Evolutionary conservation across 2,888 invertebrate genomes (phyloP).

Genomic region (Lepetodrilus schrolli): DNA sequence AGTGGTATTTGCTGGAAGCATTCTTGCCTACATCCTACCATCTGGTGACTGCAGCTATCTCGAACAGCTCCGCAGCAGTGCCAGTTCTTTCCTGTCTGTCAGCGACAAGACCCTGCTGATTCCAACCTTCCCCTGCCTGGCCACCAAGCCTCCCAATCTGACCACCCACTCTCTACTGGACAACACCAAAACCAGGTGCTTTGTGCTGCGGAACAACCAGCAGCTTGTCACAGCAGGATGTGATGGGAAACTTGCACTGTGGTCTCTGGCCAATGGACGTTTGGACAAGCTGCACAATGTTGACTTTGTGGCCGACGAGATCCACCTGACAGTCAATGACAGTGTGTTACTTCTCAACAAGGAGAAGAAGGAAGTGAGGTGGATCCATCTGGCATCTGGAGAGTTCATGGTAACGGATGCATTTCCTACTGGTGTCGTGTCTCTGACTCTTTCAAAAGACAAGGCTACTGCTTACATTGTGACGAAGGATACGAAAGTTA

Average conservation of each 20-base stretch:
- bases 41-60: conserved; percentile 41
- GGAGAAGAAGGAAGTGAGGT: conserved; percentile 37
- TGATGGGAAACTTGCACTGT: conserved; percentile 44
- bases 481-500: conserved; percentile 44
- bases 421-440: conserved; percentile 44
- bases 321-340: conserved; percentile 12
- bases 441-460: conserved; percentile 44
- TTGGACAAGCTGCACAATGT: conserved; percentile 41
- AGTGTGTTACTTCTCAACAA: conserved; percentile 46
- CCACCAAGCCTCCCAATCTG: conserved; percentile 41
- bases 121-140: conserved; percentile 59
- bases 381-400: conserved; percentile 43
- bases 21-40: conserved; percentile 50
- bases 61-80: conserved; percentile 43
- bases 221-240: conserved; percentile 42
- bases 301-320: conserved; percentile 42
- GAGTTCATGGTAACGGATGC: conserved; percentile 36
- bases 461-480: conserved; percentile 41
- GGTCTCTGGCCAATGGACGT: conserved; percentile 43
- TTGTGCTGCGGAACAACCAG: conserved; percentile 28
- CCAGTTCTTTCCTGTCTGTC: conserved; percentile 41
- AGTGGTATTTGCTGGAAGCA: conserved; percentile 50
- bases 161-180: not conserved
- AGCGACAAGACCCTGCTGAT: conserved; percentile 49
- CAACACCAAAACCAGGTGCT: conserved; percentile 12